Base-by-base conservation (phyloP, 30 jellyfish, hydroid and myxozoan species). In the Aurelia aurita complex sp. Pacific region DNA sequence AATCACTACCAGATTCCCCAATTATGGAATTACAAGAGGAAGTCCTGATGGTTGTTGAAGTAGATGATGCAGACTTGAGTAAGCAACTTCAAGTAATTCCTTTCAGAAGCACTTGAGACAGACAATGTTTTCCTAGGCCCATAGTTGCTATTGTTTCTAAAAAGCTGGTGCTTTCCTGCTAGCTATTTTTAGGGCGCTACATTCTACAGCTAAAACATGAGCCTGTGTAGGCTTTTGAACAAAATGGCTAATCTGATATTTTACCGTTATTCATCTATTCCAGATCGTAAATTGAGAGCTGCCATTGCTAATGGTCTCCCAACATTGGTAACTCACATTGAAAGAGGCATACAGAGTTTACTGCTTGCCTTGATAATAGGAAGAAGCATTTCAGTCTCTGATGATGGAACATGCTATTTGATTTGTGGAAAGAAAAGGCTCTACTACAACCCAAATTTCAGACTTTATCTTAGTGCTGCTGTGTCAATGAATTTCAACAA, bases 381-480 rank as follows among this genome's bases (percentile, higher is more conserved):
- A 3, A 64, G 79, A 23, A 74, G 57, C 29, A 43, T 84, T 16
- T 62, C 80, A 4, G 52, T 51, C 18, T 59, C 81, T 2, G 89
- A 54, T 46, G 84, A 65, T 57, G 82, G 74, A 19, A 3, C 57
- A 1, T 59, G 33, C 6, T 74, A 34, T 52, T n/a, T 86, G 11
- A 8, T 38, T 8, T 82, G 77, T 18, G 86, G 60, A 16, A 53
- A 67, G 14, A 63, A 52, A 63, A 33, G 13, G 63, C 69, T 77
- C 23, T 81, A 69, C 17, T 87, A 35, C 73, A 85, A 69, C 35
- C 82, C 89, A 6, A 78, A 68, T 42, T 81, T 78, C 72, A 64
- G 96, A 19, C 76, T 88, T 62, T 88, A 88, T 59, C 85, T 80
- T 65, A 55, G 91, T 36, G 88, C 91, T 10, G 76, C 91, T 36